A percentile compares a stretch with the other conserved stretches of the same genome.
phyloP scores from a whole-genome alignment of 2,797 vertebrate species.

The Echeneis naucrates region DNA sequence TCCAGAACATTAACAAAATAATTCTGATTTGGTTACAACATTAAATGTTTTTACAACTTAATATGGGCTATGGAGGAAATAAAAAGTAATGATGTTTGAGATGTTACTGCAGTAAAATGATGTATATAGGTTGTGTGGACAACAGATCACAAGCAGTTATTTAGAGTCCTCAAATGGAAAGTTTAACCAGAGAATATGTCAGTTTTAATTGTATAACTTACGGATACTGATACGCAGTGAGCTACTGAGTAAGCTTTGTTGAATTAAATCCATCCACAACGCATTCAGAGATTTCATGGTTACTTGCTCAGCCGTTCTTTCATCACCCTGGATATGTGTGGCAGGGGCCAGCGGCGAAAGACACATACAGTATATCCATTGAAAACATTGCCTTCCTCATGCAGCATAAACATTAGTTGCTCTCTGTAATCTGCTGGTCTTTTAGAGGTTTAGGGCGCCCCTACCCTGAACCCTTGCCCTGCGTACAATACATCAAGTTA shows the following conservation, averaged over 20 bases:
- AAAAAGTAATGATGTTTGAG: background rate
- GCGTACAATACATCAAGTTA: conserved; percentile 86
- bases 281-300: conserved; percentile 62
- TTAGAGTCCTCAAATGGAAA: background rate
- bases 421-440: conserved; percentile 76
- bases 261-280: conserved; percentile 55
- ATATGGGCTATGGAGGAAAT: background rate
- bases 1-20: background rate
- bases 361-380: conserved; percentile 70
- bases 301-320: conserved; percentile 65
- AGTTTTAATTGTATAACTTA: conserved; percentile 14
- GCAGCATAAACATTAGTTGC: conserved; percentile 72
- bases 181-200: conserved; percentile 2
- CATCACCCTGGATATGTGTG: conserved; percentile 71
- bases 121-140: background rate
- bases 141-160: background rate
- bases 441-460: conserved; percentile 76
- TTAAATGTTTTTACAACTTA: background rate
- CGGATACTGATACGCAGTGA: conserved; percentile 9
- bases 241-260: conserved; percentile 50
- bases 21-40: background rate
- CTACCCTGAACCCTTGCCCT: conserved; percentile 50
- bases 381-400: conserved; percentile 60
- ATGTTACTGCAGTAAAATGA: background rate
- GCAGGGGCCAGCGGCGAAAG: conserved; percentile 50